A percentile compares a stretch with the other conserved stretches of the same genome.
These are phyloP conservation scores for Solenopsis invicta DNA, from an alignment of 1,140 invertebrate genomes.

Conservation along the genomic window DNA sequence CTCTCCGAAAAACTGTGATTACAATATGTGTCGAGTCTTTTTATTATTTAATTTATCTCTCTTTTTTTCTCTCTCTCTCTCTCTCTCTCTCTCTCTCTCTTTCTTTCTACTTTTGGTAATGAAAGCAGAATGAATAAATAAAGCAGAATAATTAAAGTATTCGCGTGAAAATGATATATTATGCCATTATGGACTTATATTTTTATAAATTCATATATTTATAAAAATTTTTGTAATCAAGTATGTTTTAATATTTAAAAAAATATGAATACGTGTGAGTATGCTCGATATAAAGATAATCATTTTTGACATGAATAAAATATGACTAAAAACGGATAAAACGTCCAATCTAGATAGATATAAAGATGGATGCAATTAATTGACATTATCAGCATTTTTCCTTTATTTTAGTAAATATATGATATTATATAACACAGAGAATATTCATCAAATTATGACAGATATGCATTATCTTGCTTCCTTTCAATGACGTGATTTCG, in stretches of 20 bases:
- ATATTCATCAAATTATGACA: neutral
- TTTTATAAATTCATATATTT: slow-evolving; percentile 10
- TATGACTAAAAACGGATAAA: neutral
- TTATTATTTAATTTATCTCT: neutral
- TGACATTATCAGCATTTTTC: neutral
- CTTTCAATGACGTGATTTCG: neutral
- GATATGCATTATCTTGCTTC: neutral
- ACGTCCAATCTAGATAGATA: neutral
- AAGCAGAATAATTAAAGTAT: neutral
- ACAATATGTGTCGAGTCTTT: neutral
- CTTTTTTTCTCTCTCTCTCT: neutral
- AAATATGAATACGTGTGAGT: neutral
- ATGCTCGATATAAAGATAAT: neutral
- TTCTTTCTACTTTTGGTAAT: neutral
- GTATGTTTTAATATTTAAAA: neutral
- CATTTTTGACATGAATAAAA: slow-evolving; percentile 1
- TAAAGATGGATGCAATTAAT: neutral
- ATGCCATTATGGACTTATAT: neutral
- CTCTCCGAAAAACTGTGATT: neutral
- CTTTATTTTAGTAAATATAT: slow-evolving; percentile 4
- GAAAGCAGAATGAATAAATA: slow-evolving; percentile 10
- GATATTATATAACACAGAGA: neutral
- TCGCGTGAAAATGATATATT: neutral
- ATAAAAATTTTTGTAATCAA: too few species aligned
- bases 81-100: neutral